phyloP scores from a whole-genome alignment of 1,140 invertebrate genomes.

The Drosophila nannoptera region DNA sequence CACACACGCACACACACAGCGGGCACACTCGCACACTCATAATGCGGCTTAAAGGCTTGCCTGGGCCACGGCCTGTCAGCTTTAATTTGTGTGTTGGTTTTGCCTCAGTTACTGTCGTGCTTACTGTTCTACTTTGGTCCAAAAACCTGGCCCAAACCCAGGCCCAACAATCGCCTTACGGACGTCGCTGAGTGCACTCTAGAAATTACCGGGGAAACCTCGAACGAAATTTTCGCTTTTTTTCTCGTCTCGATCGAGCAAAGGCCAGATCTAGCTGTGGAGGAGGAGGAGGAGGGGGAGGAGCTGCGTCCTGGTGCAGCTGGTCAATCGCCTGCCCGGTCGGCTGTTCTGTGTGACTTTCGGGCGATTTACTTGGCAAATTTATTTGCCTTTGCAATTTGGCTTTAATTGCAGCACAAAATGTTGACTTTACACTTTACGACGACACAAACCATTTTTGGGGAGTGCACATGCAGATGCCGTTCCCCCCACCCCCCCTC shows the following conservation, averaged over 20 bases:
- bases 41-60: slow-evolving; percentile 63
- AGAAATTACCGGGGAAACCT: no score
- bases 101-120: slow-evolving; percentile 9
- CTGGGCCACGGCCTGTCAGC: slow-evolving; percentile 60
- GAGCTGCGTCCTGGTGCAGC: not conserved
- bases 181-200: no score
- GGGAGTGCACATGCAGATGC: slow-evolving; percentile 3
- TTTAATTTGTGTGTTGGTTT: slow-evolving; percentile 63
- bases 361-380: slow-evolving; percentile 51
- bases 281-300: not conserved
- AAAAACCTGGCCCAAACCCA: no score
- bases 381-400: slow-evolving; percentile 56
- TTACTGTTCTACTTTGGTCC: not conserved
- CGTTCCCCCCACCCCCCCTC: no score
- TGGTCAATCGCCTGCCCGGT: slow-evolving; percentile 19
- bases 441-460: slow-evolving; percentile 43
- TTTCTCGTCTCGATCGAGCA: no score
- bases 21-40: slow-evolving; percentile 14
- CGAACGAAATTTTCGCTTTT: no score
- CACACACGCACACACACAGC: no score
- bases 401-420: slow-evolving; percentile 69
- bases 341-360: slow-evolving; percentile 37
- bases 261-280: no score
- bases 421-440: slow-evolving; percentile 67
- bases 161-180: no score